Evolutionary conservation across 2,888 invertebrate genomes (phyloP).

Genomic region (Pollenia griseotomentosa): DNA sequence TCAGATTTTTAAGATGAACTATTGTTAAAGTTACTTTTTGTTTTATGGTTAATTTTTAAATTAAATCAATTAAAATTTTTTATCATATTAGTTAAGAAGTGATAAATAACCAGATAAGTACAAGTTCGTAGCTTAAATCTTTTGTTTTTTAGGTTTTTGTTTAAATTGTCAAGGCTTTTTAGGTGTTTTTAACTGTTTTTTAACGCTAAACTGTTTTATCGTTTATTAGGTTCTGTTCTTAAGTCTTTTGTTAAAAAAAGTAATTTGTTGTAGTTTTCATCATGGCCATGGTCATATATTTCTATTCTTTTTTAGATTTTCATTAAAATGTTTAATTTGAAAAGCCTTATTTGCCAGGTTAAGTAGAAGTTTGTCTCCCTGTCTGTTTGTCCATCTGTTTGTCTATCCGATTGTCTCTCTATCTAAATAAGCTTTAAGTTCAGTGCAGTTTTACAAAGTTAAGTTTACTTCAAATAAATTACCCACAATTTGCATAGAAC

Average conservation of each 20-base stretch:
- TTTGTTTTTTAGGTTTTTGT: not conserved
- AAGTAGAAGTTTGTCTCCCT: constrained; percentile 54
- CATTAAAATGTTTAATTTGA: constrained; percentile 27
- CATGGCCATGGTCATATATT: constrained; percentile 64
- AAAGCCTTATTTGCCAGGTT: constrained; percentile 45
- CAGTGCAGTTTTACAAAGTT: constrained; percentile 37
- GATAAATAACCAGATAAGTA: not conserved
- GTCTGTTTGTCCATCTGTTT: not conserved
- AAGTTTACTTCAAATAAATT: constrained; percentile 61
- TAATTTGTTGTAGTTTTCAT: not conserved
- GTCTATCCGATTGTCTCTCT: not conserved
- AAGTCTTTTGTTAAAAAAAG: not conserved
- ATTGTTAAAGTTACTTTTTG: too few species aligned
- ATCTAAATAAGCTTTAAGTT: constrained; percentile 18
- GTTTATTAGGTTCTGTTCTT: constrained; percentile 4
- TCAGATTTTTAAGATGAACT: too few species aligned
- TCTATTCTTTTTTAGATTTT: constrained; percentile 16
- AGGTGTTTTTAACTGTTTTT: not conserved
- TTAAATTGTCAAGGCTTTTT: constrained; percentile 9
- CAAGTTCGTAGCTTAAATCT: not conserved
- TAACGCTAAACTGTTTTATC: not conserved
- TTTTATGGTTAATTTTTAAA: not conserved
- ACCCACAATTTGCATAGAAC: constrained; percentile 71
- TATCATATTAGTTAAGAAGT: too few species aligned
- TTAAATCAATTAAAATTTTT: constrained; percentile 23